Evolutionary conservation across 2,797 vertebrate species (phyloP).

Genomic region (Premnoplex brunnescens): DNA sequence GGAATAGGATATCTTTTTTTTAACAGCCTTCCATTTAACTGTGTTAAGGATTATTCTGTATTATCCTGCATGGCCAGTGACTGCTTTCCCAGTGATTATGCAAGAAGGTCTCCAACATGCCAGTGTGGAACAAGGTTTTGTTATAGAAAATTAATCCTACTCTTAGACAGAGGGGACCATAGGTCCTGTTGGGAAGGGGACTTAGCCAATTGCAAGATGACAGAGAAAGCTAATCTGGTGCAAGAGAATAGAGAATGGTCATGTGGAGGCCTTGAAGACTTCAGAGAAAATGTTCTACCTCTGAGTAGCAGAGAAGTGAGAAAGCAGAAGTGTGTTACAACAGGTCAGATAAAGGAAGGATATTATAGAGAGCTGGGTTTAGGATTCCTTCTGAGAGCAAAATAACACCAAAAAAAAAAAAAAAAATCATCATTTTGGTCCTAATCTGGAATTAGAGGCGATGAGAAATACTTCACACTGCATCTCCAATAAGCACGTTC

Average conservation of each 20-base stretch:
- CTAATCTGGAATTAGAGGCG: background rate
- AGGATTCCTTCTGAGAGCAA: background rate
- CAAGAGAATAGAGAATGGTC: background rate
- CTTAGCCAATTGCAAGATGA: background rate
- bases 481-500: fast-evolving
- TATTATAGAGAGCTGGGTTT: background rate
- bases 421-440: background rate
- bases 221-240: background rate
- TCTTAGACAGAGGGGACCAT: background rate
- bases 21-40: background rate
- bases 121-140: background rate
- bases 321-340: background rate
- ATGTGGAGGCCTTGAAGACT: background rate
- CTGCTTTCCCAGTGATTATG: background rate
- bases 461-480: background rate
- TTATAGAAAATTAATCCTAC: background rate
- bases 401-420: background rate
- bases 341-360: background rate
- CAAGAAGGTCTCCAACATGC: background rate
- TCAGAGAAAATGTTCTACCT: background rate
- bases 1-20: background rate
- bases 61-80: background rate
- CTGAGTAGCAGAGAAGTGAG: background rate
- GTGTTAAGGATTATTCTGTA: background rate
- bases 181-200: background rate